Evolutionary conservation across 2,888 invertebrate genomes (phyloP).

Genomic region (Diloba caeruleocephala): DNA sequence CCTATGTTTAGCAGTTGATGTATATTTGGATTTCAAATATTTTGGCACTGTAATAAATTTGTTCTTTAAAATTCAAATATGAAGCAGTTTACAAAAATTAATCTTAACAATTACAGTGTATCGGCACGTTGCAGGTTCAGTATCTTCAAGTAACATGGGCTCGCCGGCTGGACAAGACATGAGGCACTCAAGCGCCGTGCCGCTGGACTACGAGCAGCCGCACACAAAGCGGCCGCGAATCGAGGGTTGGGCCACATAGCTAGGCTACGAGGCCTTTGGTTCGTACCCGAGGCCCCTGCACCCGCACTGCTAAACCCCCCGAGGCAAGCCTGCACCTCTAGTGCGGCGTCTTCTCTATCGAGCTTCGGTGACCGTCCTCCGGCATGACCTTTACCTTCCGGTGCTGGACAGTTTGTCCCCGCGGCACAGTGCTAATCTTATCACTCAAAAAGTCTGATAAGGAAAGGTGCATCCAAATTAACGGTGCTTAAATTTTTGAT

Average conservation of each 20-base stretch:
- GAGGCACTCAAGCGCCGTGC: slow-evolving; percentile 79
- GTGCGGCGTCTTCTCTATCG: slow-evolving; percentile 60
- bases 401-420: slow-evolving; percentile 52
- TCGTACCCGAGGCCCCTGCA: slow-evolving; percentile 85
- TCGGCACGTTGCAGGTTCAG: slow-evolving; percentile 90
- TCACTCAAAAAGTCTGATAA: slow-evolving; percentile 68
- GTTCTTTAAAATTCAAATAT: too few species aligned
- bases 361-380: slow-evolving; percentile 66
- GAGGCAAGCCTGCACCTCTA: slow-evolving; percentile 54
- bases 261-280: slow-evolving; percentile 86
- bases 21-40: too few species aligned
- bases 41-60: too few species aligned
- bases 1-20: too few species aligned
- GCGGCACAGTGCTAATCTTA: slow-evolving; percentile 63
- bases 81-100: slow-evolving; percentile 41
- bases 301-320: slow-evolving; percentile 84
- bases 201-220: slow-evolving; percentile 88
- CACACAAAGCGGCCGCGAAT: slow-evolving; percentile 96
- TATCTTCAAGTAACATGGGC: slow-evolving; percentile 95
- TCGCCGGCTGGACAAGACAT: slow-evolving; percentile 91
- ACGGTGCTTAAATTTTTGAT: slow-evolving; percentile 70
- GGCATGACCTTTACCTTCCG: slow-evolving; percentile 55
- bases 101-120: slow-evolving; percentile 56
- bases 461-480: slow-evolving; percentile 70
- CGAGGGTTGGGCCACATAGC: slow-evolving; percentile 98